Evolutionary conservation across 2,888 invertebrate genomes (phyloP).

Genomic region (Thymelicus lineola): DNA sequence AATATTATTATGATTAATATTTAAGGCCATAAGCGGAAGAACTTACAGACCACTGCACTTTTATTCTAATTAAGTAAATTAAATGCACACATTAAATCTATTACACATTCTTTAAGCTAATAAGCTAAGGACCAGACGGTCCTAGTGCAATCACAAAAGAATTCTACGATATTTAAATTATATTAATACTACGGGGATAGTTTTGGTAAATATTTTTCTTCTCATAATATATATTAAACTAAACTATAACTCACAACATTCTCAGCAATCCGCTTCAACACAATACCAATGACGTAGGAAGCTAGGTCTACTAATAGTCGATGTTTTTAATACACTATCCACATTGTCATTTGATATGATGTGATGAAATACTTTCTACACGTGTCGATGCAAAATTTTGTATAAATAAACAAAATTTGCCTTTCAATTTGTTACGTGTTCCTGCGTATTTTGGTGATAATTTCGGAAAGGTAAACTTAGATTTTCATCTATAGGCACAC

Average conservation of each 20-base stretch:
- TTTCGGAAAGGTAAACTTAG: too few species aligned
- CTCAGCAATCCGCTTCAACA: not conserved
- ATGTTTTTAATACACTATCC: not conserved
- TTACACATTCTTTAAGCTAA: too few species aligned
- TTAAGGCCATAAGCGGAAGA: too few species aligned
- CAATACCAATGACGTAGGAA: not conserved
- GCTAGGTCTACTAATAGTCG: not conserved
- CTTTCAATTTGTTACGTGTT: too few species aligned
- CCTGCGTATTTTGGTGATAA: too few species aligned
- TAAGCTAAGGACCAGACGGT: too few species aligned
- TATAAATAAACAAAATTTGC: not conserved
- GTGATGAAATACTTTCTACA: slow-evolving; percentile 2
- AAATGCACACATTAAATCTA: too few species aligned
- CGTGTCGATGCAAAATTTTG: not conserved
- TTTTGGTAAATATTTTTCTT: slow-evolving; percentile 3
- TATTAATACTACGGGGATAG: not conserved
- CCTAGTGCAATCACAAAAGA: not conserved
- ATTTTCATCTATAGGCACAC: too few species aligned
- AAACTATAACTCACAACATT: not conserved
- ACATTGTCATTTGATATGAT: not conserved
- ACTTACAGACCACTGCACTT: too few species aligned
- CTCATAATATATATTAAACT: not conserved
- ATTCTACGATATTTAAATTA: not conserved
- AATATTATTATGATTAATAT: too few species aligned
- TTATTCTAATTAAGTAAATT: too few species aligned